These are phyloP conservation scores for Anoplolepis gracilipes DNA, from an alignment of 1,140 invertebrate genomes.

Conservation along the genomic window DNA sequence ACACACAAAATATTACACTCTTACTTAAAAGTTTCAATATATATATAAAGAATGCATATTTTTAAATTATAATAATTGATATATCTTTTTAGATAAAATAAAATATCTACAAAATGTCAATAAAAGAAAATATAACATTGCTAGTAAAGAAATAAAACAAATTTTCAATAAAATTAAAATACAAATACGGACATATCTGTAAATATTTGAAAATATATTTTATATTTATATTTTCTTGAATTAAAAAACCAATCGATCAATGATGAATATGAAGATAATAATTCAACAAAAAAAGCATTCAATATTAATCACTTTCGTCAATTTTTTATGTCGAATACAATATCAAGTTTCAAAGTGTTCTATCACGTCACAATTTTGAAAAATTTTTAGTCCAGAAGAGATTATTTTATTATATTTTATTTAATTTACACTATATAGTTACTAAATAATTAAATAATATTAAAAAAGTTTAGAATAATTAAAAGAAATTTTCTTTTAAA, in stretches of 20 bases:
- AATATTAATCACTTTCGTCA: too few relatives aligned
- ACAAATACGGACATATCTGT: neutral
- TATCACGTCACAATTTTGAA: too few relatives aligned
- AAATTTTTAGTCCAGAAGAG: too few relatives aligned
- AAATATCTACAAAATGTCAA: neutral
- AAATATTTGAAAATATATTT: too few relatives aligned
- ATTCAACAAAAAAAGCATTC: too few relatives aligned
- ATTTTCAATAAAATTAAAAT: neutral
- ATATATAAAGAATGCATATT: neutral
- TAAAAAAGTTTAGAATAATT: too few relatives aligned
- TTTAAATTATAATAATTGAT: neutral
- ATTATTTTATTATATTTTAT: too few relatives aligned
- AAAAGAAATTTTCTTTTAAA: too few relatives aligned
- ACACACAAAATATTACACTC: conserved; percentile 4
- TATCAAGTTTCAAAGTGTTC: too few relatives aligned
- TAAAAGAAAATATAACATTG: neutral
- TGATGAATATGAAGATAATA: neutral
- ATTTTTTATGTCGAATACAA: too few relatives aligned
- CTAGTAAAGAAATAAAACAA: neutral
- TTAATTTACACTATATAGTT: too few relatives aligned
- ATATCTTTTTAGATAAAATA: neutral
- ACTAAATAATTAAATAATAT: too few relatives aligned
- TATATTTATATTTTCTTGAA: neutral
- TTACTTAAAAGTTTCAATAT: conserved; percentile 8
- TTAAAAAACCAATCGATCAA: neutral